phyloP scores from a whole-genome alignment of 1,140 invertebrate species.

The Micrasema minimum region DNA sequence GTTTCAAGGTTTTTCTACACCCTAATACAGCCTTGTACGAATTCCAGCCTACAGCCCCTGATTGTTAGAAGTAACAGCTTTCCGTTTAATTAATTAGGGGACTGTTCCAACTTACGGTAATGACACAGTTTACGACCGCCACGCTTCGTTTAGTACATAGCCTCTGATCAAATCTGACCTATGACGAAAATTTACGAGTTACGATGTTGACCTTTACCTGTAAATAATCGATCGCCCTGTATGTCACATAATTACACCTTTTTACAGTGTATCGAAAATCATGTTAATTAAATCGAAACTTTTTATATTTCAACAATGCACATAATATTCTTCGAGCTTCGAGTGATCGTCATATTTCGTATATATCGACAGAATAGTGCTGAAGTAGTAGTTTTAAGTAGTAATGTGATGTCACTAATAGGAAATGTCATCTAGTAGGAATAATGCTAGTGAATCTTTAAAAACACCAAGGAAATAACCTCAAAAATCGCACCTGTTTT shows the following conservation, averaged over 20 bases:
- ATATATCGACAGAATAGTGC: no score
- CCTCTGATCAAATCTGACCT: conserved; percentile 31
- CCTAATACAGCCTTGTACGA: conserved; percentile 7
- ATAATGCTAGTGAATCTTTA: no score
- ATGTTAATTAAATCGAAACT: no score
- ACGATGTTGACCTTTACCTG: conserved; percentile 22
- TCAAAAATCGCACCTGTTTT: no score
- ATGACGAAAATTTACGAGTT: conserved; percentile 34
- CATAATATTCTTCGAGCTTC: no score
- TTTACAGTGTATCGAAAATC: no score
- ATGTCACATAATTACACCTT: not conserved
- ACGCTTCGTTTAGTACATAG: not conserved
- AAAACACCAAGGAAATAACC: no score
- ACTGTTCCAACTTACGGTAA: conserved; percentile 9
- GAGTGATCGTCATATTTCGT: no score
- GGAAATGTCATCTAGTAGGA: no score
- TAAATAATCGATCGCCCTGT: conserved; percentile 1
- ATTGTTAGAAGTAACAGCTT: conserved; percentile 24
- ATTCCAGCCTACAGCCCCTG: not conserved
- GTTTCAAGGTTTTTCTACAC: not conserved
- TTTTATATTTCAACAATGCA: no score
- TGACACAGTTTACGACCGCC: conserved; percentile 28
- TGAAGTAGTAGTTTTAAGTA: no score
- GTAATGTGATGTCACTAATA: no score
- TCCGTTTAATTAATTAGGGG: conserved; percentile 32